Evolutionary conservation across 1,140 invertebrate genomes (phyloP).

Genomic region (Cephus cinctus): DNA sequence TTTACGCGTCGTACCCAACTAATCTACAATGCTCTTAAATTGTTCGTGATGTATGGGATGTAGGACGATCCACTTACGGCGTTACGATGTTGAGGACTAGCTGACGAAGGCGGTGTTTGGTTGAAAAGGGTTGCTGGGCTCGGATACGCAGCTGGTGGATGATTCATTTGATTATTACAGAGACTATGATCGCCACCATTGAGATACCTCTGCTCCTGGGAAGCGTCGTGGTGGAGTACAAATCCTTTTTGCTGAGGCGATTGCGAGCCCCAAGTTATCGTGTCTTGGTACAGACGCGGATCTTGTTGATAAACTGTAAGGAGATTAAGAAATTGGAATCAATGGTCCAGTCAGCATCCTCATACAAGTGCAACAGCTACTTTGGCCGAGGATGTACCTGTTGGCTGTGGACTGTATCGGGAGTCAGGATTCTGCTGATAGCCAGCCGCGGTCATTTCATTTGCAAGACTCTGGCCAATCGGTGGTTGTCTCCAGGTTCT

Average conservation of each 20-base stretch:
- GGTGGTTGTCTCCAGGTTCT: conserved; percentile 73
- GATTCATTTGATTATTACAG: conserved; percentile 53
- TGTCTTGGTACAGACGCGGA: conserved; percentile 49
- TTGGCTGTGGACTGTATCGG: conserved; percentile 40
- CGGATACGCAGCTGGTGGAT: conserved; percentile 45
- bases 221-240: conserved; percentile 46
- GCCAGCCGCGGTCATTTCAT: conserved; percentile 49
- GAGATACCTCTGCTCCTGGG: conserved; percentile 52
- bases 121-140: conserved; percentile 47
- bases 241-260: conserved; percentile 47
- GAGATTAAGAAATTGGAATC: not conserved
- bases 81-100: conserved; percentile 56
- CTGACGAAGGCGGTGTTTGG: conserved; percentile 53
- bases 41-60: no score
- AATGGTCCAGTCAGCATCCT: not conserved
- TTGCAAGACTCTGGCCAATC: conserved; percentile 49
- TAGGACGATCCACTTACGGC: conserved; percentile 46
- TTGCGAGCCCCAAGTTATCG: conserved; percentile 45
- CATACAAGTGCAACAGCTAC: no score
- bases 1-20: no score
- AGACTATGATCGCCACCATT: conserved; percentile 54
- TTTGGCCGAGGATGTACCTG: conserved; percentile 24
- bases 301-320: conserved; percentile 48
- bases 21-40: no score
- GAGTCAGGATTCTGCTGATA: conserved; percentile 46